These are phyloP conservation scores for Dolichomitus sp. DNA, from an alignment of 2,888 invertebrate genomes.

Conservation along the genomic window DNA sequence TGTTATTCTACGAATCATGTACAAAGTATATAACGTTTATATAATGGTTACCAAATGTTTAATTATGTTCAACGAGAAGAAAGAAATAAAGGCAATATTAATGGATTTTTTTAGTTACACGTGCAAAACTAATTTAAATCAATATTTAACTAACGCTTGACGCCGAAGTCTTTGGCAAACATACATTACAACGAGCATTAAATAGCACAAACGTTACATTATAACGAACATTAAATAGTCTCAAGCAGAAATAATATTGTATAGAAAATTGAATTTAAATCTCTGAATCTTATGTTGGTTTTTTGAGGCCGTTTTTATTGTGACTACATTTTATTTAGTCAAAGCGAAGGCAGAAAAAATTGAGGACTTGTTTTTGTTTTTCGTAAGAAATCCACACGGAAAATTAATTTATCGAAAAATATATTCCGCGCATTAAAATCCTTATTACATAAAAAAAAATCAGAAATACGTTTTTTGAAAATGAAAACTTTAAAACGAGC, in stretches of 20 bases:
- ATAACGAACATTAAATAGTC: background rate
- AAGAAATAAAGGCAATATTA: conserved; percentile 31
- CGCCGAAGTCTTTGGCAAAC: background rate
- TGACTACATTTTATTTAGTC: background rate
- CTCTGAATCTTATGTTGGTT: background rate
- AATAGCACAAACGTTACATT: too few relatives aligned
- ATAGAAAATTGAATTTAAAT: too few relatives aligned
- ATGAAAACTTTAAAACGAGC: background rate
- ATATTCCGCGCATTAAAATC: too few relatives aligned
- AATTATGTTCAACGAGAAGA: conserved; percentile 34
- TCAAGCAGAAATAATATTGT: background rate
- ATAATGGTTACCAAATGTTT: conserved; percentile 48
- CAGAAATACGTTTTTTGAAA: too few relatives aligned
- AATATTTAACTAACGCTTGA: background rate
- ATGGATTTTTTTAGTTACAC: background rate
- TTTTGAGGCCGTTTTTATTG: background rate
- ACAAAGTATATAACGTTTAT: conserved; percentile 66
- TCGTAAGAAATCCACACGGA: too few relatives aligned
- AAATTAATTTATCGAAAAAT: too few relatives aligned
- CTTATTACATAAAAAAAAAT: too few relatives aligned
- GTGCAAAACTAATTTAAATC: background rate
- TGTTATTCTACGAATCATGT: conserved; percentile 62
- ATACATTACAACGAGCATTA: too few relatives aligned
- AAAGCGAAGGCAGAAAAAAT: background rate
- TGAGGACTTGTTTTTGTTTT: background rate